A percentile compares a stretch with the other conserved stretches of the same genome.
These are phyloP conservation scores for Girardia tigrina DNA, from an alignment of 2,888 invertebrate genomes.

Conservation along the genomic window DNA sequence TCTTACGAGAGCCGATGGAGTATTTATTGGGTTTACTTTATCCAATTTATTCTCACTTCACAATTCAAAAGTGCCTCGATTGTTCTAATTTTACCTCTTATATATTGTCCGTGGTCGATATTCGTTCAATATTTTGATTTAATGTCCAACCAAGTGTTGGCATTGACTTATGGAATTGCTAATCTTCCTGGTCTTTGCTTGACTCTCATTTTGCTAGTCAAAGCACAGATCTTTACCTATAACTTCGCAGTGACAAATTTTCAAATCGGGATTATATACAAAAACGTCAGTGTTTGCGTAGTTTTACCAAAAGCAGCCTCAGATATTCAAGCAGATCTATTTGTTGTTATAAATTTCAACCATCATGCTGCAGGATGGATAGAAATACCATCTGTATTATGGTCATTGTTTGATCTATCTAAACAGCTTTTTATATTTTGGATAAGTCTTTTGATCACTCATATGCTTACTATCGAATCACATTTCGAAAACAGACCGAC, in stretches of 20 bases:
- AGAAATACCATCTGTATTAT: constrained; percentile 46
- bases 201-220: not conserved
- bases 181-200: constrained; percentile 2
- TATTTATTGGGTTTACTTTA: constrained; percentile 16
- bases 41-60: constrained; percentile 15
- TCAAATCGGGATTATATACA: not conserved
- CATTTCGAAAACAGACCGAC: constrained; percentile 47
- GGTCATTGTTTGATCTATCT: constrained; percentile 51
- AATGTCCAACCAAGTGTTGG: constrained; percentile 19
- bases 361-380: constrained; percentile 41
- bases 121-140: constrained; percentile 16
- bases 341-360: constrained; percentile 1
- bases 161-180: not conserved
- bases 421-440: constrained; percentile 53
- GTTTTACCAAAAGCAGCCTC: not conserved
- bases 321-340: not conserved
- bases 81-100: constrained; percentile 8
- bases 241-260: not conserved
- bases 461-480: constrained; percentile 47
- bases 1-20: not conserved
- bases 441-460: constrained; percentile 50
- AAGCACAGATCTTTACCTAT: constrained; percentile 9
- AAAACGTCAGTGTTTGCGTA: not conserved
- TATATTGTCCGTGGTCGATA: constrained; percentile 5
- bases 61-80: constrained; percentile 23